phyloP scores from a whole-genome alignment of 2,888 invertebrate species.

The Coremacera marginata region DNA sequence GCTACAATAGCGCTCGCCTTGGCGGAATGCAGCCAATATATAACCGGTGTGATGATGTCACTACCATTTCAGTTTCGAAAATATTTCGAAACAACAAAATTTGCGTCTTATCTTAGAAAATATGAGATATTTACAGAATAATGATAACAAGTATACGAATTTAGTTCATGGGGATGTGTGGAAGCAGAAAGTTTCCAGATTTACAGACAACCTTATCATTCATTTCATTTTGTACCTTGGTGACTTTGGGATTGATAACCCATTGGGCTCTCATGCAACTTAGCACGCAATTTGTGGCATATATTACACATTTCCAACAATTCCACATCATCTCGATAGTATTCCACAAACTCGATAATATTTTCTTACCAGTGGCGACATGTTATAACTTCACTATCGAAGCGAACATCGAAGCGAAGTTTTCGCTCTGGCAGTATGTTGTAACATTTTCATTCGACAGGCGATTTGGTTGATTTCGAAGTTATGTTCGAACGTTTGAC shows the following conservation, averaged over 20 bases:
- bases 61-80: slow-evolving; percentile 41
- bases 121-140: slow-evolving; percentile 13
- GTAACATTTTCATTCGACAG: too few relatives aligned
- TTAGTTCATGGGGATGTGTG: slow-evolving; percentile 32
- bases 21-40: too few relatives aligned
- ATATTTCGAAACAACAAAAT: slow-evolving; percentile 43
- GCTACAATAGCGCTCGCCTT: too few relatives aligned
- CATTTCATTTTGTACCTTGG: slow-evolving; percentile 42
- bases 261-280: slow-evolving; percentile 39
- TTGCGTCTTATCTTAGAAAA: slow-evolving; percentile 41
- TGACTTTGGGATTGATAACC: slow-evolving; percentile 46
- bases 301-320: slow-evolving; percentile 46
- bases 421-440: too few relatives aligned
- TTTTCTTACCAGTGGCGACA: slow-evolving; percentile 37
- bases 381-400: too few relatives aligned
- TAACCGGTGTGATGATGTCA: slow-evolving; percentile 39
- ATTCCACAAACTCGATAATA: slow-evolving; percentile 42
- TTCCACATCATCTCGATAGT: slow-evolving; percentile 39
- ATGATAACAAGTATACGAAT: slow-evolving; percentile 5
- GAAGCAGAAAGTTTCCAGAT: slow-evolving; percentile 37
- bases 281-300: slow-evolving; percentile 43
- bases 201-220: slow-evolving; percentile 38
- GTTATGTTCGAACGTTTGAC: too few relatives aligned
- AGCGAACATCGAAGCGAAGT: too few relatives aligned
- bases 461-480: too few relatives aligned